Conservation (phyloP, 2,113 vertebrate genomes). For the Bothrops jararaca region DNA sequence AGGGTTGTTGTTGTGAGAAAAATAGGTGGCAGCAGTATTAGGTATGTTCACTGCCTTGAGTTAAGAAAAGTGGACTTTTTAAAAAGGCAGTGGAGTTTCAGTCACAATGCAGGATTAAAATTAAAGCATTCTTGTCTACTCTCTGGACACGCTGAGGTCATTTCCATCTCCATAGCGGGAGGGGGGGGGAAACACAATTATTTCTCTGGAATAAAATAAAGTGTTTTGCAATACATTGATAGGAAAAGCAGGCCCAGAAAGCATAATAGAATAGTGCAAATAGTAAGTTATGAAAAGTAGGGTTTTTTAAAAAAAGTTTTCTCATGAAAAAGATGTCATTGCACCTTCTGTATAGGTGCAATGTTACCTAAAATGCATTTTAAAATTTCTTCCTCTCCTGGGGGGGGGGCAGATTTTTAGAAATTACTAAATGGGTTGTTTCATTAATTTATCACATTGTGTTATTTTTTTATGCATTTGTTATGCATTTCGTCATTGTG, state of each 20-base stretch:
- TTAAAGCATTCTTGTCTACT: background rate
- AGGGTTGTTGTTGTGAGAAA: background rate
- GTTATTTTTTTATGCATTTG: constrained; percentile 19
- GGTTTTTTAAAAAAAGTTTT: background rate
- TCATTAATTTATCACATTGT: constrained; percentile 3
- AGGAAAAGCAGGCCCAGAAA: background rate
- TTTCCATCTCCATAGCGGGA: background rate
- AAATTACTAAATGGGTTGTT: background rate
- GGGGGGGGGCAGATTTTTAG: background rate
- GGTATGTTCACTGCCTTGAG: background rate
- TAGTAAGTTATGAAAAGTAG: background rate
- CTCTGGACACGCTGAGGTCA: background rate
- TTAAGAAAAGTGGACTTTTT: background rate
- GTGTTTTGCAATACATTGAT: background rate
- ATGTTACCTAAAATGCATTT: background rate
- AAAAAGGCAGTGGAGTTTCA: background rate
- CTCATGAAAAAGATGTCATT: background rate
- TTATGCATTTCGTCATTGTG: background rate
- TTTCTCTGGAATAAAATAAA: background rate
- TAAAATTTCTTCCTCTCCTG: background rate
- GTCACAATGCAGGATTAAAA: background rate
- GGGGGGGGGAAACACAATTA: background rate
- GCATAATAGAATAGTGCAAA: background rate
- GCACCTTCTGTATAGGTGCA: background rate
- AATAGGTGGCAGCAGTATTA: background rate